Percentiles rank a stretch among this genome's conserved stretches.
Evolutionary conservation across 2,888 invertebrate genomes (phyloP).

Genomic region (Philaethria dido): DNA sequence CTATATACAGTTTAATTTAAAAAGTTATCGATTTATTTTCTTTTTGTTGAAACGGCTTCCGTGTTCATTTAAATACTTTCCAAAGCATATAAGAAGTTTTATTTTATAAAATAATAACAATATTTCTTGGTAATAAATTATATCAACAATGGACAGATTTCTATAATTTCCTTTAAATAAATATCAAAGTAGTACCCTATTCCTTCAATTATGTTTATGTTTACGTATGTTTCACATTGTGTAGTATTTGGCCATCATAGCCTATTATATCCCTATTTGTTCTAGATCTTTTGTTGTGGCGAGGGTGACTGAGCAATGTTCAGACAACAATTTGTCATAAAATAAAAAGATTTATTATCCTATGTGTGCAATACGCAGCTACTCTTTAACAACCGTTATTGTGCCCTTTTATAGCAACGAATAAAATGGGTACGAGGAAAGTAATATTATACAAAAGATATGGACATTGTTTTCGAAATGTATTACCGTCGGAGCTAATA

Average conservation of each 20-base stretch:
- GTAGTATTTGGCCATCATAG: slow-evolving; percentile 70
- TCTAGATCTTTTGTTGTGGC: slow-evolving; percentile 72
- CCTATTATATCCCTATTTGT: slow-evolving; percentile 78
- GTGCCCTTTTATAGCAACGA: slow-evolving; percentile 77
- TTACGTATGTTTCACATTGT: slow-evolving; percentile 71
- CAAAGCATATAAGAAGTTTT: not conserved
- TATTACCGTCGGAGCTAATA: slow-evolving; percentile 42
- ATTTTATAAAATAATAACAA: slow-evolving; percentile 49
- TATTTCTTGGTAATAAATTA: slow-evolving; percentile 63
- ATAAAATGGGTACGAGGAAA: slow-evolving; percentile 77
- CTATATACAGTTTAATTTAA: too few relatives aligned
- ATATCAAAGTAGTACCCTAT: slow-evolving; percentile 63
- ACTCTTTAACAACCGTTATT: slow-evolving; percentile 77
- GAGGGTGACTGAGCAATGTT: slow-evolving; percentile 63
- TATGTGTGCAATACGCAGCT: slow-evolving; percentile 57
- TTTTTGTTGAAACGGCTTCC: too few relatives aligned
- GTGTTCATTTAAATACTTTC: not conserved
- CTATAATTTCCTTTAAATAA: slow-evolving; percentile 65
- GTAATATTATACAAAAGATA: slow-evolving; percentile 73
- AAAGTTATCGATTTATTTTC: not conserved
- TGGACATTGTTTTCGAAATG: slow-evolving; percentile 62
- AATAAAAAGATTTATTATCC: slow-evolving; percentile 81
- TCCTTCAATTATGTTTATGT: slow-evolving; percentile 69
- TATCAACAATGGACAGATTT: slow-evolving; percentile 66
- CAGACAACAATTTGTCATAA: slow-evolving; percentile 83